Evolutionary conservation across 1,140 invertebrate genomes (phyloP).

Genomic region (Heterodera schachtii): DNA sequence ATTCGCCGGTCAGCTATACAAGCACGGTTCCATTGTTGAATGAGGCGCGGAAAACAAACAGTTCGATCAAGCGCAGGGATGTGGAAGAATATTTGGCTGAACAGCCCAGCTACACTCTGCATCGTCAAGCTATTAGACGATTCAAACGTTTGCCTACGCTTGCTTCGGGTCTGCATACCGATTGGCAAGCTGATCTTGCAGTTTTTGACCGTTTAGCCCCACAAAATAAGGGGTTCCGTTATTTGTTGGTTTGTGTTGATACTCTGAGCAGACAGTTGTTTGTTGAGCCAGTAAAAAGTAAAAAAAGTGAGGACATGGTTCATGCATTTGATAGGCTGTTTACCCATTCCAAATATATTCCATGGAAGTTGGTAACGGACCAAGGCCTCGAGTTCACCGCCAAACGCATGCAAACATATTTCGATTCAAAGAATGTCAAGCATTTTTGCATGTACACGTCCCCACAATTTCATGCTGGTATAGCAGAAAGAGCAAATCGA

Average conservation of each 20-base stretch:
- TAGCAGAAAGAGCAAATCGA: constrained; percentile 43
- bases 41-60: constrained; percentile 7
- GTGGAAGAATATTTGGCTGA: not conserved
- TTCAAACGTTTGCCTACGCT: constrained; percentile 32
- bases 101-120: constrained; percentile 32
- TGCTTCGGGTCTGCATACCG: constrained; percentile 35
- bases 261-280: constrained; percentile 41
- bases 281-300: constrained; percentile 40
- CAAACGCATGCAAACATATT: constrained; percentile 35
- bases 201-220: constrained; percentile 22
- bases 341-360: not conserved
- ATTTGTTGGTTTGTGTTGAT: constrained; percentile 46
- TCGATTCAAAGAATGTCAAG: constrained; percentile 24
- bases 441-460: constrained; percentile 18
- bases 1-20: constrained; percentile 20
- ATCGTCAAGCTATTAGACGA: constrained; percentile 7
- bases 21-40: constrained; percentile 1
- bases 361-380: constrained; percentile 46
- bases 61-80: no score
- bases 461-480: constrained; percentile 43
- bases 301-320: constrained; percentile 28
- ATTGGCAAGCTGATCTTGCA: constrained; percentile 46
- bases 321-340: constrained; percentile 39
- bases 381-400: constrained; percentile 37
- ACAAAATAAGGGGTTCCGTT: constrained; percentile 30